These are phyloP conservation scores for Silurus asotus DNA, from an alignment of 2,113 vertebrate species.

Conservation along the genomic window DNA sequence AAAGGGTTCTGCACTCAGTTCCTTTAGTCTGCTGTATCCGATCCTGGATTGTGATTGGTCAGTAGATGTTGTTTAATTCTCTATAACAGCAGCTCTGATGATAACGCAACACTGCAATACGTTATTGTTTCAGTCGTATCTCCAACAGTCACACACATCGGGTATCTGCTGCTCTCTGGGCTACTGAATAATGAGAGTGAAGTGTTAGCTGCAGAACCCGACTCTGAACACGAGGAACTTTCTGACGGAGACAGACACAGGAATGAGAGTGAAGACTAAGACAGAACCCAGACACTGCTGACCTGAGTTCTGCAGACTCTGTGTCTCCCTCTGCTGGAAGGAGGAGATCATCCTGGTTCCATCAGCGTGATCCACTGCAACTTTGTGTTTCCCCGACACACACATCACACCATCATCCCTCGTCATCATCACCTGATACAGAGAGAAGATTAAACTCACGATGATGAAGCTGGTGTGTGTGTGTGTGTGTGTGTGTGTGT, in stretches of 20 bases:
- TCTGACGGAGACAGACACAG: background rate
- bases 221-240: background rate
- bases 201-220: background rate
- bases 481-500: background rate
- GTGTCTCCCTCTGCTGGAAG: constrained; percentile 67
- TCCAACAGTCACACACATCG: too few species aligned
- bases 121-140: background rate
- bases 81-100: background rate
- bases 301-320: constrained; percentile 16
- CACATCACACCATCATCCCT: constrained; percentile 84
- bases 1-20: background rate
- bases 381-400: constrained; percentile 73
- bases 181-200: too few species aligned
- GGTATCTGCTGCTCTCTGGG: too few species aligned
- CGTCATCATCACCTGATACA: constrained; percentile 79
- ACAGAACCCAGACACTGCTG: background rate
- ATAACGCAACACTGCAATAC: background rate
- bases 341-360: constrained; percentile 88
- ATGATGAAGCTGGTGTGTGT: background rate
- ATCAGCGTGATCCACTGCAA: constrained; percentile 86
- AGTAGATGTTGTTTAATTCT: background rate
- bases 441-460: background rate
- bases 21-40: background rate
- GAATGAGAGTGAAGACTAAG: background rate
- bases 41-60: background rate